Evolutionary conservation across 2,113 vertebrate genomes (phyloP).

Genomic region (Platichthys stellatus): DNA sequence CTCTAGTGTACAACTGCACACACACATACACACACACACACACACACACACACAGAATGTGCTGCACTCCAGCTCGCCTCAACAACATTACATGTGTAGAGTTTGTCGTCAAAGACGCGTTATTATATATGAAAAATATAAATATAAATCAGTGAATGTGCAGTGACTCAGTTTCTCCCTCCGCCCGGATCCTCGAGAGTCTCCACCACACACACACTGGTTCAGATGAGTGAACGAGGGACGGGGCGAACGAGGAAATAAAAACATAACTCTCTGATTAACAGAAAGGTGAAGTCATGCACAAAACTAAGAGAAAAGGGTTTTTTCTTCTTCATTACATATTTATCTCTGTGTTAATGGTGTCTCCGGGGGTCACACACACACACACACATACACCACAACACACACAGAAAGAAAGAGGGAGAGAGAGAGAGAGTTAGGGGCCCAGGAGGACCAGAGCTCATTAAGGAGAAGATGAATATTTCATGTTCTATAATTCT

Average conservation of each 20-base stretch:
- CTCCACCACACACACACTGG: conserved; percentile 26
- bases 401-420: background rate
- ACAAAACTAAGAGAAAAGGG: conserved; percentile 79
- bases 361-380: conserved; percentile 67
- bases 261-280: conserved; percentile 57
- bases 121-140: conserved; percentile 43
- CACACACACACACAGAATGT: background rate
- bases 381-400: conserved; percentile 13
- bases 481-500: conserved; percentile 84
- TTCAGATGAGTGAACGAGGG: conserved; percentile 21
- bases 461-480: conserved; percentile 82
- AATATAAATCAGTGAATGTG: conserved; percentile 35
- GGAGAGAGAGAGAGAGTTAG: conserved; percentile 22
- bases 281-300: conserved; percentile 80
- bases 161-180: conserved; percentile 62
- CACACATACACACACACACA: conserved; percentile 13
- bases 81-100: conserved; percentile 26
- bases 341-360: conserved; percentile 84
- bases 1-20: conserved; percentile 2
- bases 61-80: conserved; percentile 7
- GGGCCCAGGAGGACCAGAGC: conserved; percentile 66
- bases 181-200: conserved; percentile 23
- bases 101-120: conserved; percentile 58
- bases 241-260: conserved; percentile 29
- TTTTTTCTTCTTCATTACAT: conserved; percentile 80